These are phyloP conservation scores for Stenichneumon culpator DNA, from an alignment of 2,888 invertebrate genomes.

Conservation along the genomic window DNA sequence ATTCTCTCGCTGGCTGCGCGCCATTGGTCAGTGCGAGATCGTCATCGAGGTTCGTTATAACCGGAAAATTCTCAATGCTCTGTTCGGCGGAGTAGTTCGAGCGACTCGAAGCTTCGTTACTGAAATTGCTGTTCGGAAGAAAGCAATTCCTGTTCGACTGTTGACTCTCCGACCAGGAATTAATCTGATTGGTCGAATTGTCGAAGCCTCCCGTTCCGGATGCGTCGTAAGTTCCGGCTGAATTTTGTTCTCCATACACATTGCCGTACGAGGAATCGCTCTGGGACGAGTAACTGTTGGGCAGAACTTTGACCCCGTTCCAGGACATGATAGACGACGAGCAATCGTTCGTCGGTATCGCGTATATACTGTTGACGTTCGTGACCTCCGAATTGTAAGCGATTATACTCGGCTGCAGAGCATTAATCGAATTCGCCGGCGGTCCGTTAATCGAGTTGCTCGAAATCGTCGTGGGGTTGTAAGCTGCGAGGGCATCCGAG, in stretches of 20 bases:
- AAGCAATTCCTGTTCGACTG: not conserved
- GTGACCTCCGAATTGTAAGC: slow-evolving; percentile 12
- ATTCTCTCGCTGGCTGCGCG: not conserved
- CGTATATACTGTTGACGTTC: not conserved
- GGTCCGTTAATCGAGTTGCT: not conserved
- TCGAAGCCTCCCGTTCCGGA: not conserved
- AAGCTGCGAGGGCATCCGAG: not conserved
- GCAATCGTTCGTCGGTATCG: not conserved
- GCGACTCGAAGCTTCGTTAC: not conserved
- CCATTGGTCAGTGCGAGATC: not conserved
- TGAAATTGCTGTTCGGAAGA: not conserved
- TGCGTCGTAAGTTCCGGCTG: not conserved
- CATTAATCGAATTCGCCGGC: slow-evolving; percentile 5
- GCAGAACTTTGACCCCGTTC: not conserved
- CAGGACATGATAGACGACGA: slow-evolving; percentile 9
- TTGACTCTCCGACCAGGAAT: slow-evolving; percentile 34
- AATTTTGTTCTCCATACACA: not conserved
- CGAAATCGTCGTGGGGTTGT: slow-evolving; percentile 7
- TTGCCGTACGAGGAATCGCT: not conserved
- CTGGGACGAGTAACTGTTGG: slow-evolving; percentile 11
- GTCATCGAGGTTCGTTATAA: not conserved
- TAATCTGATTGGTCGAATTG: not conserved
- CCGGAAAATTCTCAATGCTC: not conserved
- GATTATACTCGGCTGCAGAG: not conserved
- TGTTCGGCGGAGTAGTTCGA: not conserved